phyloP scores from a whole-genome alignment of 2,113 vertebrate genomes.

The cattle (Bos taurus) region ARS-UCD2.0 NC_037337.1:9500501-9501000 shows the following conservation, averaged over 20 bases:
- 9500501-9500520: not conserved
- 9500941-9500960: not conserved
- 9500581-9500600: not conserved
- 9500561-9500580: not conserved
- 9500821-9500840: not conserved
- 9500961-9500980: not conserved
- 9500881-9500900: not conserved
- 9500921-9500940: not conserved
- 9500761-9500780: slow-evolving; percentile 2
- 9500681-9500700: not conserved
- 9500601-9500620: not conserved
- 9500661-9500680: not conserved
- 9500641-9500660: not conserved
- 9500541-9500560: not conserved
- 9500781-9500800: not conserved
- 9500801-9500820: not conserved
- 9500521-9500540: not conserved
- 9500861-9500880: not conserved
- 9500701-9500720: not conserved
- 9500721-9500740: not conserved
- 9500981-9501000: not conserved
- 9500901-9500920: not conserved
- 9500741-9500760: not conserved
- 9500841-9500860: not conserved
- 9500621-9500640: not conserved